These are phyloP conservation scores for Phalacrocorax brasilianus DNA, from an alignment of 2,113 vertebrate genomes.

Conservation along the genomic window DNA sequence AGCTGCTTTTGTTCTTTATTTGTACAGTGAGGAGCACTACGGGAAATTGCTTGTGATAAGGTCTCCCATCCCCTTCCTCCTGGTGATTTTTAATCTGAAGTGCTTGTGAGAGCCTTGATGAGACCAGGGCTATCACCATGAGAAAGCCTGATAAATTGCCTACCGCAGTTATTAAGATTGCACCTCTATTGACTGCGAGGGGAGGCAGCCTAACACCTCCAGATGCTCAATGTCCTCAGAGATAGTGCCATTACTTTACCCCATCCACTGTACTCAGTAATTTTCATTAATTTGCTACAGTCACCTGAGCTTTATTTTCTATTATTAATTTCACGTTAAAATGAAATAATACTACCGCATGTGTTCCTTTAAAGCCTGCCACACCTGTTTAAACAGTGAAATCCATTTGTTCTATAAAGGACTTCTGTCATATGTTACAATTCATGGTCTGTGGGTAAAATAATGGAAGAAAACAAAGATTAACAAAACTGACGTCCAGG, in stretches of 20 bases:
- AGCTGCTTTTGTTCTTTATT: constrained; percentile 2
- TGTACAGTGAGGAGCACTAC: not conserved
- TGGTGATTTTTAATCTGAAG: not conserved
- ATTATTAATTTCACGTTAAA: not conserved
- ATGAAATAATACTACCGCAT: not conserved
- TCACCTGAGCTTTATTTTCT: not conserved
- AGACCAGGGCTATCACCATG: not conserved
- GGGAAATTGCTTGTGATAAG: not conserved
- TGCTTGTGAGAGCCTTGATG: not conserved
- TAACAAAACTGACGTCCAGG: not conserved
- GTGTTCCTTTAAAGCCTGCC: not conserved
- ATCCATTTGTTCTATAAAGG: not conserved
- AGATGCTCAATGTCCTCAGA: not conserved
- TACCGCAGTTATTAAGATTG: not conserved
- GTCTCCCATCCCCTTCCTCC: not conserved
- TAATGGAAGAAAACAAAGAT: not conserved
- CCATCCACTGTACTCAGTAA: not conserved
- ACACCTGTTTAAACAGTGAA: constrained; percentile 9
- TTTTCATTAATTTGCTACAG: not conserved
- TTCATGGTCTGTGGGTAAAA: not conserved
- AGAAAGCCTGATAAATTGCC: not conserved
- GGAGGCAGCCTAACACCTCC: not conserved
- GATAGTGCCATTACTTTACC: not conserved
- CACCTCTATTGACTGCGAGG: not conserved
- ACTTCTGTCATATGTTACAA: not conserved